Base-by-base conservation (phyloP, 2,888 invertebrate genomes). In the Panopea generosa region DNA sequence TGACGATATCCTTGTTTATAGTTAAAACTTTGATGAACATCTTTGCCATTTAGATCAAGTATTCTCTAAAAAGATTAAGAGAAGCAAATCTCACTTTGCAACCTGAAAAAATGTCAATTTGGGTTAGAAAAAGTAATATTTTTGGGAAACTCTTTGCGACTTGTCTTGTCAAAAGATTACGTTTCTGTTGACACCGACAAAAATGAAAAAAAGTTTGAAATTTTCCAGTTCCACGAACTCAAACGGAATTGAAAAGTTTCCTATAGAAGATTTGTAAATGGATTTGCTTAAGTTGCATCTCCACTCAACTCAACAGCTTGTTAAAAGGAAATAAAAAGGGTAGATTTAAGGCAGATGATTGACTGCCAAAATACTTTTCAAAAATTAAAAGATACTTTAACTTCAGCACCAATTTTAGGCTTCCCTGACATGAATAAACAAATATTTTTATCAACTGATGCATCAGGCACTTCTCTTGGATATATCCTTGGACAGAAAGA, bases 211-310 rank as follows among this genome's bases (percentile, higher is more conserved):
- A 77, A 72, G 16, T 76, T 82, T 2, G 26, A 60, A 45, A 71
- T 55, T 18, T 78, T 78, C 40, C 78, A n/a, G 70, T 53, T 9
- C 81, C 82, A 0, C 75, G 45, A 60, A 70, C 77, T 20, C 78
- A 78, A 57, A 66, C 70, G 11, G 70, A 84, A 20, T 38, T 83
- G 14, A 61, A 77, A 67, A 65, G 69, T 14, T 84, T 79, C 50
- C 40, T 92, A 92, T 75, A 83, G 88, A 6, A 85, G 86, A 59
- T 93, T 92, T 84, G 77, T 92, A 0, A 82, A 86, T 16, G 84
- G 86, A 22, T 77, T 90, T 9, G 66, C 90, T 1, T 50, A 76
- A 4, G 83, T 88, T 11, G 74, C 87, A 33, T 72, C 76, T 14
- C 91, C 91, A 0, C 66, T 92, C n/a, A n/a, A n/a, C n/a, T n/a